Percentiles rank a stretch among this genome's conserved stretches.
Conservation (phyloP, 1,140 invertebrate species). For the Diabrotica undecimpunctata region DNA sequence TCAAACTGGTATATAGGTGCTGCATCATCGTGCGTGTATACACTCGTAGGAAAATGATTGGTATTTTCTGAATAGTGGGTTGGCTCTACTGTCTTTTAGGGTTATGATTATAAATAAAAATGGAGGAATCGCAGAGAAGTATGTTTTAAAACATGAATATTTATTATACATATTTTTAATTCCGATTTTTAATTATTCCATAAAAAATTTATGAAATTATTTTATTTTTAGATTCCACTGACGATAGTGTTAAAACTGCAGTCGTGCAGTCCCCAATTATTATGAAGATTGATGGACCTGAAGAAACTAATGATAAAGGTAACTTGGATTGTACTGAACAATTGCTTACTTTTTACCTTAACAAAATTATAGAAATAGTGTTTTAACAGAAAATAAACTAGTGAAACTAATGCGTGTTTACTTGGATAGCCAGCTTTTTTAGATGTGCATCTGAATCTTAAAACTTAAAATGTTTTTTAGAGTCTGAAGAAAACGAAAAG, state of each 20-base stretch:
- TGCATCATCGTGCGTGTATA: too few species aligned
- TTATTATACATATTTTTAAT: background rate
- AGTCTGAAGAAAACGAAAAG: slow-evolving; percentile 32
- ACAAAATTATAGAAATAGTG: background rate
- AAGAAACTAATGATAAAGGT: slow-evolving; percentile 36
- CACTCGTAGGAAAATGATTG: too few species aligned
- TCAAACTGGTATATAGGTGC: too few species aligned
- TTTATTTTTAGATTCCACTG: background rate
- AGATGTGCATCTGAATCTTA: too few species aligned
- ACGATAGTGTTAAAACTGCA: slow-evolving; percentile 12
- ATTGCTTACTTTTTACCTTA: slow-evolving; percentile 7
- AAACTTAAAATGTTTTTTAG: slow-evolving; percentile 22
- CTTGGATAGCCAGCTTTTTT: too few species aligned
- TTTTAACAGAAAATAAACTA: background rate
- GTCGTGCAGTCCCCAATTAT: slow-evolving; percentile 33
- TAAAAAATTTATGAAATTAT: background rate
- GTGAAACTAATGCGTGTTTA: too few species aligned
- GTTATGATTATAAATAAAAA: background rate
- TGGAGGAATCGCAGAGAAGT: background rate
- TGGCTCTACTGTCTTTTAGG: too few species aligned
- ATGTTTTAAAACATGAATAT: slow-evolving; percentile 1
- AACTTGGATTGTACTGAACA: background rate
- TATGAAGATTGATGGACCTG: slow-evolving; percentile 42
- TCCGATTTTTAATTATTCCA: background rate
- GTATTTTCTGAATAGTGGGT: too few species aligned